Conservation (phyloP, 2,797 vertebrate species). For the Austrolebias charrua region DNA sequence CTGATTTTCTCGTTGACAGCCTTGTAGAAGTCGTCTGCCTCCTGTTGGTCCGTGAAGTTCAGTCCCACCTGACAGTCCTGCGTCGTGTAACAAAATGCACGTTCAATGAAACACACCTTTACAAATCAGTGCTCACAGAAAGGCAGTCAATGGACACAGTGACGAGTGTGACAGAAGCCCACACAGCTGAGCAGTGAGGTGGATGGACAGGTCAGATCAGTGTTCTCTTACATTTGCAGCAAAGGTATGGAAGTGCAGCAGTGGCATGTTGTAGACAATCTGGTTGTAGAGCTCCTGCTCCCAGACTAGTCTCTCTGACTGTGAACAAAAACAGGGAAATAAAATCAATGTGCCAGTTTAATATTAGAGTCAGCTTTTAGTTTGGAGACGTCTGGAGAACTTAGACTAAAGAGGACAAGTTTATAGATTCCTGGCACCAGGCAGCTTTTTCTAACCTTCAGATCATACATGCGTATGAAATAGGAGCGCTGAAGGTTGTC, state of each 20-base stretch:
- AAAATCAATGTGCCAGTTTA: background rate
- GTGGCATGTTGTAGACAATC: slow-evolving; percentile 74
- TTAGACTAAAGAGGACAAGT: background rate
- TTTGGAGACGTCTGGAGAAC: background rate
- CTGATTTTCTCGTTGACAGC: slow-evolving; percentile 83
- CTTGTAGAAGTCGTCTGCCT: slow-evolving; percentile 79
- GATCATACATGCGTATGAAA: slow-evolving; percentile 87
- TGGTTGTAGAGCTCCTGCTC: slow-evolving; percentile 91
- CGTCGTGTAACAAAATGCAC: background rate
- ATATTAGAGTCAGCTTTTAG: background rate
- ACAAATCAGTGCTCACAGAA: background rate
- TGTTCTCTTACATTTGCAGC: slow-evolving; percentile 83
- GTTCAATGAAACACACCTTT: background rate
- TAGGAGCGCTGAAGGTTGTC: slow-evolving; percentile 89
- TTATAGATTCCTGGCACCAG: background rate
- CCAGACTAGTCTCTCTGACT: slow-evolving; percentile 83
- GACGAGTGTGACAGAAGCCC: too few species aligned
- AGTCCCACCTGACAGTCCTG: slow-evolving; percentile 89
- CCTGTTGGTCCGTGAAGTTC: slow-evolving; percentile 83
- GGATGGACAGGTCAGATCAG: background rate
- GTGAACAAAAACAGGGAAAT: slow-evolving; percentile 19
- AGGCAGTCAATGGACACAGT: too few species aligned
- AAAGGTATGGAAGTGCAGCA: slow-evolving; percentile 86
- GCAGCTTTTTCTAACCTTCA: slow-evolving; percentile 75
- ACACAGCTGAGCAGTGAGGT: background rate